These are phyloP conservation scores for Gymnocephalus cernua DNA, from an alignment of 2,113 vertebrate species.

Conservation along the genomic window DNA sequence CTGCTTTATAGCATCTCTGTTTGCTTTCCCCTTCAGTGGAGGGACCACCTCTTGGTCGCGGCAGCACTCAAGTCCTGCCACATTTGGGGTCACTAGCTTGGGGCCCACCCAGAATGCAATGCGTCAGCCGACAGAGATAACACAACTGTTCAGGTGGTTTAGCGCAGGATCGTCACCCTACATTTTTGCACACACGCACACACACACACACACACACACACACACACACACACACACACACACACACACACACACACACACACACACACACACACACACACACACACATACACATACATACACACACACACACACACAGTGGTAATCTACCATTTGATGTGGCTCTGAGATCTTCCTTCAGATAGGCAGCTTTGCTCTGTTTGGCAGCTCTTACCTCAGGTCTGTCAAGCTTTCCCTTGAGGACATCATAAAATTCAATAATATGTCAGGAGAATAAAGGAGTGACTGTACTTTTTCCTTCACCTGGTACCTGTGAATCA, in stretches of 20 bases:
- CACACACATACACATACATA: constrained; percentile 17
- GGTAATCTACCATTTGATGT: constrained; percentile 40
- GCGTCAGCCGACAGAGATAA: constrained; percentile 48
- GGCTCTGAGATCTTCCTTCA: constrained; percentile 38
- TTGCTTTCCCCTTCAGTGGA: constrained; percentile 79
- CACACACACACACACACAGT: constrained; percentile 13
- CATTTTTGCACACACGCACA: too few relatives aligned
- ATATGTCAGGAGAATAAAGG: constrained; percentile 36
- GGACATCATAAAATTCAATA: constrained; percentile 63
- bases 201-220: too few relatives aligned
- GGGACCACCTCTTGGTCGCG: constrained; percentile 54
- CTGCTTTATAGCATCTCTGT: constrained; percentile 75
- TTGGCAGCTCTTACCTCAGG: constrained; percentile 26
- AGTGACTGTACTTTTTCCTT: constrained; percentile 14
- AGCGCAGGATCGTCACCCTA: constrained; percentile 23
- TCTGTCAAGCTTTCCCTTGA: constrained; percentile 46
- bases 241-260: constrained; percentile 14
- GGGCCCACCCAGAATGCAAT: constrained; percentile 67
- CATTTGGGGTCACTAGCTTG: constrained; percentile 54
- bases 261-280: constrained; percentile 2
- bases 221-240: constrained; percentile 16
- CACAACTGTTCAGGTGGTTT: constrained; percentile 43
- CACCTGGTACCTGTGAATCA: constrained; percentile 11
- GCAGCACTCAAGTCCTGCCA: constrained; percentile 61
- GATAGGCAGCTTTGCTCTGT: constrained; percentile 50